Evolutionary conservation across 2,113 vertebrate species (phyloP).

Genomic region (Mus spicilegus): DNA sequence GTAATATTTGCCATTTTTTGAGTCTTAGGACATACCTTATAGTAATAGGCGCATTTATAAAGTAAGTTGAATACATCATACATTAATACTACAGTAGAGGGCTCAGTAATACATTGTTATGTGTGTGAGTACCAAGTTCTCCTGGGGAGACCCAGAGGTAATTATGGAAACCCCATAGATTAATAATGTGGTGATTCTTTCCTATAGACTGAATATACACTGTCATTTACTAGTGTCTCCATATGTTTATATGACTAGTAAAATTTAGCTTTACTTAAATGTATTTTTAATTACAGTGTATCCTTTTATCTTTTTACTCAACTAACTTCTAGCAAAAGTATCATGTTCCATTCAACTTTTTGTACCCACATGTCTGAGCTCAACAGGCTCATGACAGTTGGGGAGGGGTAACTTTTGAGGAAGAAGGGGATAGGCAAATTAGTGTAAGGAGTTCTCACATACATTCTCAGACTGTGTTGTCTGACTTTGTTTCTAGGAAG

Average conservation of each 20-base stretch:
- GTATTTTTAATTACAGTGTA: neutral
- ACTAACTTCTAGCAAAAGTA: neutral
- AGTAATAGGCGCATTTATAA: neutral
- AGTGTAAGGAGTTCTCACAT: neutral
- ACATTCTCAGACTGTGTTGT: neutral
- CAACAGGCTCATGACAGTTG: neutral
- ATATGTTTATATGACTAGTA: neutral
- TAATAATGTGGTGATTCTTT: neutral
- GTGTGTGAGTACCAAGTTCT: neutral
- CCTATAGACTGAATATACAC: neutral
- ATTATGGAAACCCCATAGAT: neutral
- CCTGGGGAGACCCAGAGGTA: neutral
- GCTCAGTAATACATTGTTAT: neutral
- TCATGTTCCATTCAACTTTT: neutral
- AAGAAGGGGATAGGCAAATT: neutral
- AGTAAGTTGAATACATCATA: neutral
- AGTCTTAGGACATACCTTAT: conserved; percentile 12
- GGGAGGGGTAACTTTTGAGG: neutral
- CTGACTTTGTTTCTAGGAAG: neutral
- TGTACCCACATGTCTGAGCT: neutral
- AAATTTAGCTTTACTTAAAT: conserved; percentile 32
- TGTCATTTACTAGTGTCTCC: neutral
- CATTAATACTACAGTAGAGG: neutral
- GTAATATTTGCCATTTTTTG: neutral
- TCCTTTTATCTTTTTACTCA: neutral